Percentiles rank a stretch among this genome's conserved stretches.
These are phyloP conservation scores for Acleris emargana DNA, from an alignment of 2,888 invertebrate genomes.

Conservation along the genomic window DNA sequence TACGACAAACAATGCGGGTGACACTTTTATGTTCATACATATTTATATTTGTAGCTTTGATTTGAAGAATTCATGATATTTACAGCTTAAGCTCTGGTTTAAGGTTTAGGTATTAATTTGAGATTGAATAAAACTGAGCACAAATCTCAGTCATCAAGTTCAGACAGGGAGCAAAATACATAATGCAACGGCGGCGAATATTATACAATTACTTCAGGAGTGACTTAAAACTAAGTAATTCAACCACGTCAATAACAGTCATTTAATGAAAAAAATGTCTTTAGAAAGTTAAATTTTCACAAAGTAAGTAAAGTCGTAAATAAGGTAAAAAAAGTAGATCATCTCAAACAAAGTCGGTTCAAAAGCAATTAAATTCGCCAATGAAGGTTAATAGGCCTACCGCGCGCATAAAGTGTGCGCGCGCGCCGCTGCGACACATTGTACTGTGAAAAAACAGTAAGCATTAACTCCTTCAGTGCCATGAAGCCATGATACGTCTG, in stretches of 20 bases:
- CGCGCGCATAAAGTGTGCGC: conserved; percentile 34
- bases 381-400: conserved; percentile 36
- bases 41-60: neutral
- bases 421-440: conserved; percentile 1
- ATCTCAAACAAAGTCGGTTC: conserved; percentile 23
- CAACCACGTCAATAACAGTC: neutral
- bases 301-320: conserved; percentile 5
- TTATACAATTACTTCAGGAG: no score
- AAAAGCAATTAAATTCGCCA: conserved; percentile 31
- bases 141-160: no score
- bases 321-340: conserved; percentile 21
- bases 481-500: no score
- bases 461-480: no score
- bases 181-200: no score
- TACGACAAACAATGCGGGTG: conserved; percentile 9
- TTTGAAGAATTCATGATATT: no score
- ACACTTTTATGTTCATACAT: conserved; percentile 2
- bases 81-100: no score
- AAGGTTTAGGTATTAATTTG: no score
- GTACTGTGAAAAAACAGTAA: conserved; percentile 11
- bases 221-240: no score
- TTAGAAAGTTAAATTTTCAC: conserved; percentile 17
- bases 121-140: no score
- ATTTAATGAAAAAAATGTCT: neutral
- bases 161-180: no score